phyloP scores from a whole-genome alignment of 2,888 invertebrate genomes.

The Drosophila mayaguana region DNA sequence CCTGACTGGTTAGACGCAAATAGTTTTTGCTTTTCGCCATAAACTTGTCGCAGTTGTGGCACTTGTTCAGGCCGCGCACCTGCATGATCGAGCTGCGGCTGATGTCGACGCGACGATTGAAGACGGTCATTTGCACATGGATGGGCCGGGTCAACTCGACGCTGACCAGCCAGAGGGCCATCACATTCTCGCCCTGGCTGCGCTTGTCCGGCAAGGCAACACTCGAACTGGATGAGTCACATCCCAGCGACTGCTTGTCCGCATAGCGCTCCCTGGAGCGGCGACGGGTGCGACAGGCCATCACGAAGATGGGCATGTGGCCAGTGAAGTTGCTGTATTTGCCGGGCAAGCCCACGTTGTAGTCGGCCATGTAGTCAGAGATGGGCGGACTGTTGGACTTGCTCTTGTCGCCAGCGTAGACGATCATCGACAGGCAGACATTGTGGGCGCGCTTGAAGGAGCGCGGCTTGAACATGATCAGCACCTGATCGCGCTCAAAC shows the following conservation, averaged over 20 bases:
- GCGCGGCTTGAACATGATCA: conserved; percentile 42
- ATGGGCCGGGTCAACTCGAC: conserved; percentile 29
- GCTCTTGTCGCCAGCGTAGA: conserved; percentile 15
- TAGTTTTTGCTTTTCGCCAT: conserved; percentile 20
- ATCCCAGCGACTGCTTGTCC: rapidly evolving
- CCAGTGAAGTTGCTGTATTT: not conserved
- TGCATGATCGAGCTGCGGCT: conserved; percentile 39
- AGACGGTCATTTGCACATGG: conserved; percentile 40
- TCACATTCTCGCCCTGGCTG: conserved; percentile 9
- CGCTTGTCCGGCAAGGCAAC: not conserved
- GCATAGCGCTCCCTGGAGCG: rapidly evolving
- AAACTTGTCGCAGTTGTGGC: conserved; percentile 33
- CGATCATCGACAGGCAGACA: conserved; percentile 48
- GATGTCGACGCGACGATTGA: conserved; percentile 52
- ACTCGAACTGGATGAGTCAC: not conserved
- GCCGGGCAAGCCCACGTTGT: conserved; percentile 15
- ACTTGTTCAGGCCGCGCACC: conserved; percentile 37
- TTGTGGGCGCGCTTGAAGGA: conserved; percentile 28
- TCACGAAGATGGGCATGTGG: conserved; percentile 53
- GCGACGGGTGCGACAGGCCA: conserved; percentile 42
- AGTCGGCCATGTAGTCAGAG: not conserved
- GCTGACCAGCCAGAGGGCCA: conserved; percentile 54
- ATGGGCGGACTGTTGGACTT: not conserved
- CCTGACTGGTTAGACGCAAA: conserved; percentile 41
- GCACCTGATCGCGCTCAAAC: conserved; percentile 23